Base-by-base conservation (phyloP, 2,888 invertebrate genomes). In the Microctonus hyperodae region DNA sequence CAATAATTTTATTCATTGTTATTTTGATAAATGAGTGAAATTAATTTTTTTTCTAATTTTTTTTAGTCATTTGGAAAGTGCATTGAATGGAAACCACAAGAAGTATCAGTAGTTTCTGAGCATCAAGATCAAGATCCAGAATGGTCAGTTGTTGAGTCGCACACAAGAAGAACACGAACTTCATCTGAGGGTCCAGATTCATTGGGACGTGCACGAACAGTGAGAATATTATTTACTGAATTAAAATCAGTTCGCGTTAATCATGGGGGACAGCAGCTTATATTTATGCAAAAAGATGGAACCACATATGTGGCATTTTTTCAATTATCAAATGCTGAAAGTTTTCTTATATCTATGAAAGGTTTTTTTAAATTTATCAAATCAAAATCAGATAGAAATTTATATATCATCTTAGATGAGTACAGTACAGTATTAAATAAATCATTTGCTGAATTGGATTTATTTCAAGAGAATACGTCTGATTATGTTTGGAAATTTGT, bases 381-480 rank as follows among this genome's bases (percentile, higher is more conserved):
- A 72, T 90, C 93, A 0, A 88, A 90, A 68, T 88, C 90, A 68
- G 94, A 94, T 73, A 89, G 89, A 67, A 88, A 90, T 75, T 84
- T 91, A 51, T 92, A 89, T 80, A 85, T 94, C 16, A 90, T 96
- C 1, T 86, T 92, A 1, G 90, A 91, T 68, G 88, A 88, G 16
- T 87, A 88, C 68, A 84, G 85, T 0, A 90, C 91, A 73, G 92
- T 92, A 28, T 82, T 96, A 70, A 91, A 92, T 73, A 90, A 90
- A 79, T 96, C 96, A 0, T 96, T 97, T 80, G 93, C 94, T 3
- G 95, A 96, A 75, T 84, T 97, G 70, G 91, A 95, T 79, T 88
- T 97, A 68, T 92, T 93, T 79, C 88, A 89, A 20, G 92, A 92
- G 75, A 88, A 88, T 61, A 87, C 89, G 0, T 88, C 89, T 0